A percentile compares a stretch with the other conserved stretches of the same genome.
These are phyloP conservation scores for Chrysomela aeneicollis DNA, from an alignment of 2,888 invertebrate species.

Conservation along the genomic window DNA sequence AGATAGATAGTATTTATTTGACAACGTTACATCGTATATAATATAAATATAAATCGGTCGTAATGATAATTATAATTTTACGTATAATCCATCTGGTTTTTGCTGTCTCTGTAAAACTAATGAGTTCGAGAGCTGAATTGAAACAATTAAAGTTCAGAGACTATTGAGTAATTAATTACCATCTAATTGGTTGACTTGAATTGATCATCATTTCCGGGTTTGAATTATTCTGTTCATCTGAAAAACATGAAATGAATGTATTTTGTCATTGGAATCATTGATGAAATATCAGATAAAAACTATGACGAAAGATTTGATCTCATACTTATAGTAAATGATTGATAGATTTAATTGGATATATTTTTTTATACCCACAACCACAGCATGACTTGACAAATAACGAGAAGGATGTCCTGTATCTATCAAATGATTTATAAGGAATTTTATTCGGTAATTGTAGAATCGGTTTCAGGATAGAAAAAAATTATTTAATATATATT, in stretches of 20 bases:
- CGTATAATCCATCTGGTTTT: constrained; percentile 17
- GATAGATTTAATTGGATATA: too few relatives aligned
- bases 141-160: constrained; percentile 14
- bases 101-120: constrained; percentile 24
- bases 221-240: neutral
- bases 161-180: constrained; percentile 22
- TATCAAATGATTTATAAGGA: too few relatives aligned
- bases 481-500: too few relatives aligned
- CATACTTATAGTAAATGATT: too few relatives aligned
- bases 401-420: too few relatives aligned
- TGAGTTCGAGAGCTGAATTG: constrained; percentile 21
- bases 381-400: too few relatives aligned
- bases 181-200: constrained; percentile 24
- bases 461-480: too few relatives aligned
- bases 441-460: too few relatives aligned
- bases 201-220: constrained; percentile 23
- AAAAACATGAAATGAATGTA: neutral
- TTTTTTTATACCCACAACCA: too few relatives aligned
- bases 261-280: neutral
- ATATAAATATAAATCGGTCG: constrained; percentile 29
- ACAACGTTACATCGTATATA: too few relatives aligned
- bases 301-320: too few relatives aligned
- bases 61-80: constrained; percentile 23
- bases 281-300: neutral
- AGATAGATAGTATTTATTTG: too few relatives aligned